Evolutionary conservation across 2,888 invertebrate species (phyloP), one percentile per base, ranked within the genome.

Genomic region (Spisula solida): DNA sequence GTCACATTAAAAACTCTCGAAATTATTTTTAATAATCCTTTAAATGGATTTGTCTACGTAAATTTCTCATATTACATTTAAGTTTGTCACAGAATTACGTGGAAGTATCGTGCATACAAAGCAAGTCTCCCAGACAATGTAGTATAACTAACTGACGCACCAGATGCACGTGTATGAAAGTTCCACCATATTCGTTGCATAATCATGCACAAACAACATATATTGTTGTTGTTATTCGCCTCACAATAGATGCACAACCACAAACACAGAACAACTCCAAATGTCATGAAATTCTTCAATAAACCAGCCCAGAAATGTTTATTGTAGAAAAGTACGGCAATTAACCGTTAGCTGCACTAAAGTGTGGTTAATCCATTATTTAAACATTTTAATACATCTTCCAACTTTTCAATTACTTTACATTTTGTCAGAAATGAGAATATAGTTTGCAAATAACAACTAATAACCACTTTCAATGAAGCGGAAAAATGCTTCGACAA

Each of bases 401-500:
- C 82, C 66, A 66, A 66, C 29, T 51, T 66, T 75, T 83, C 83
- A 70, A 83, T 83, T 83, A 70, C 34, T 70, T 20, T 51, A 31
- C 75, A 75, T 29, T 51, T 51, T 20, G 48, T 47, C 31, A 31
- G 51, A 70, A 70, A 83, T 70, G 66, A 25, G 75, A 41, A 31
- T 41, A 82, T 10, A 6, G 4, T 83, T 47, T 66, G 47, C 75
- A 48, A 47, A 18, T 31, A 41, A 83, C 51, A 83, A 75, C 70
- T 51, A 83, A 83, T 83, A 75, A 48, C 75, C 51, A 20, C 29
- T 51, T 41, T 75, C 66, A 83, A 75, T 83, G 31, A 83, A 47
- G 83, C 83, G 51, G 83, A 83, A 83, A 82, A 83, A 70, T 29
- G 75, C 48, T 51, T 82, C 66, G 29, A 51, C 83, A 83, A 83